Evolutionary conservation across 2,797 vertebrate genomes (phyloP), one percentile per base, ranked within the genome.

Genomic region (Microctenopoma steveboyesi): DNA sequence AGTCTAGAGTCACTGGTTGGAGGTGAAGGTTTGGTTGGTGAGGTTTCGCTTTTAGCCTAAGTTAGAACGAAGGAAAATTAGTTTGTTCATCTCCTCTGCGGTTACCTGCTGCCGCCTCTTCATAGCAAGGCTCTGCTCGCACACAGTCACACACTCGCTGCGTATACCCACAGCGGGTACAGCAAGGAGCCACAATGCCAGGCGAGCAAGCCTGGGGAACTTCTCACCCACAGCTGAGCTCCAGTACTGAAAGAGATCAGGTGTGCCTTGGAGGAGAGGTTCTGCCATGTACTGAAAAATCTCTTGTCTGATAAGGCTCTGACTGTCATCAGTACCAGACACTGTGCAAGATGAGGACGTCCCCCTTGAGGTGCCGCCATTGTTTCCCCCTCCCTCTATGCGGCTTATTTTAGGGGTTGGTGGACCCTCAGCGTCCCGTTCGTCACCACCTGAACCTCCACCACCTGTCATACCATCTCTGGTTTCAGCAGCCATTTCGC

Each of bases 11-110:
- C 87, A 86, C 87, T 86, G 83, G 74, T 86, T 82, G 84, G 85
- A 88, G 86, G 86, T 86, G 82, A 83, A 74, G 50, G 88, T 91
- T 91, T 90, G 88, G 88, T 90, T 85, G 70, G 55, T 84, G 69
- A 37, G 66, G 69, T 57, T 67, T 70, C 47, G 69, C 55, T 84
- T 88, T 89, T 94, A 99, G 94, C 96, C 96, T 95, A 98, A 96
- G 92, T 99, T 99, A 84, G 97, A 98, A 90, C 96, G 97, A 89
- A 99, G 95, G 90, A 99, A 99, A 94, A 99, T 97, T 46, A 99
- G 96, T 91, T 98, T 99, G 95, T 99, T 99, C 96, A 98, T 98
- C 80, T 99, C 97, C 90, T 99, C 97, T 0, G 95, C 93, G 51
- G 96, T 98, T 59, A 99, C 96, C 84, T 98, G 96, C 67, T 97